Evolutionary conservation across 2,797 vertebrate genomes (phyloP).

Genomic region (Otolemur crassicaudatus): DNA sequence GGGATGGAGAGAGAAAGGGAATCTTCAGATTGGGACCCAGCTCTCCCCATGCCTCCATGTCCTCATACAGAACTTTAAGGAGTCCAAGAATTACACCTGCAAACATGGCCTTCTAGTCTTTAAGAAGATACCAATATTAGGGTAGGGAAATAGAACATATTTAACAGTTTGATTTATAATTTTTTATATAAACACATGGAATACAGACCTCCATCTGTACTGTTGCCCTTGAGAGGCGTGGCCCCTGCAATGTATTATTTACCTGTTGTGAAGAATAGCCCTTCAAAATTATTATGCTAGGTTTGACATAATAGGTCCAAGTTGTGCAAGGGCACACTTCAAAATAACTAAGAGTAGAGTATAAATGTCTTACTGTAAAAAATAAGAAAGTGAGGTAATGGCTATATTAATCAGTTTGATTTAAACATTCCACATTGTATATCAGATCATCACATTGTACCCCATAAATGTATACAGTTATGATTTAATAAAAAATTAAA

Average conservation of each 20-base stretch:
- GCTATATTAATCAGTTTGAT: too few species aligned
- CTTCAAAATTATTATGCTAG: conserved; percentile 40
- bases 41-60: background rate
- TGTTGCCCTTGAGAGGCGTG: background rate
- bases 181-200: background rate
- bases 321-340: background rate
- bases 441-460: too few species aligned
- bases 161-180: background rate
- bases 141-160: background rate
- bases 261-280: background rate
- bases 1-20: background rate
- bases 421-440: too few species aligned
- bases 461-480: too few species aligned
- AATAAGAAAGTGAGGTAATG: too few species aligned
- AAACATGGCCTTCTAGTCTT: background rate
- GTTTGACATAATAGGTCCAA: conserved; percentile 38
- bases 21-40: background rate
- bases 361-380: too few species aligned
- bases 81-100: conserved; percentile 1
- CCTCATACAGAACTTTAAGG: background rate
- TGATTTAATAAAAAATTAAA: too few species aligned
- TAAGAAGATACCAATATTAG: conserved; percentile 22
- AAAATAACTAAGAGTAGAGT: too few species aligned
- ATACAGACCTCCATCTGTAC: background rate
- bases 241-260: background rate